These are phyloP conservation scores for Argyrosomus japonicus DNA, from an alignment of 2,113 vertebrate genomes.

Conservation along the genomic window DNA sequence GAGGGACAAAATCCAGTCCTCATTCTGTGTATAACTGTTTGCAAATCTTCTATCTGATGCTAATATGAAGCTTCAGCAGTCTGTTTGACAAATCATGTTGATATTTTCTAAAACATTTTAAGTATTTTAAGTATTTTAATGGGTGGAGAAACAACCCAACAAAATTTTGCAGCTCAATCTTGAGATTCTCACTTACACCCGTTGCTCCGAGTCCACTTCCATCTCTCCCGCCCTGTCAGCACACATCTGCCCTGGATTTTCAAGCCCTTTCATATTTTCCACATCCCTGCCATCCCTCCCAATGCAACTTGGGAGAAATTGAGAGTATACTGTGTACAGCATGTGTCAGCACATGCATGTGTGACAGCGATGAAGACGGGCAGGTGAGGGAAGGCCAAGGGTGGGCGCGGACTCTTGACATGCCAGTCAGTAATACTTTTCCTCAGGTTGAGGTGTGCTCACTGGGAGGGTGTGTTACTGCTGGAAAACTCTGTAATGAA, in stretches of 20 bases:
- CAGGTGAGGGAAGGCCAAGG: conserved; percentile 50
- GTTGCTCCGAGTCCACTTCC: conserved; percentile 25
- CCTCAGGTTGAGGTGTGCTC: conserved; percentile 72
- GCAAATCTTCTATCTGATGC: background rate
- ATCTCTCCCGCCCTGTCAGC: conserved; percentile 49
- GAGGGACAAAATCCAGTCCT: background rate
- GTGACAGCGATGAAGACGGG: conserved; percentile 63
- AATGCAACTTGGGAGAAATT: conserved; percentile 34
- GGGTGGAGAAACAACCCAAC: background rate
- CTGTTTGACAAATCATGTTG: background rate
- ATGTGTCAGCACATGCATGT: conserved; percentile 56
- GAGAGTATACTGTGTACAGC: conserved; percentile 35
- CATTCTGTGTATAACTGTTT: background rate
- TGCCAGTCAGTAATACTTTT: conserved; percentile 75
- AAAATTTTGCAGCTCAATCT: conserved; percentile 33
- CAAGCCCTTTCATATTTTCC: conserved; percentile 74
- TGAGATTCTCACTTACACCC: conserved; percentile 40
- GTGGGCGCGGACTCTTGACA: conserved; percentile 46
- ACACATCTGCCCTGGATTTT: conserved; percentile 74
- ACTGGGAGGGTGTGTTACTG: conserved; percentile 71
- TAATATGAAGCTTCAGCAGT: background rate
- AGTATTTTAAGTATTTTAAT: background rate
- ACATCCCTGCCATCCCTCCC: conserved; percentile 58
- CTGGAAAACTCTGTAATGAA: conserved; percentile 74
- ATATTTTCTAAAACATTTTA: background rate